These are phyloP conservation scores for Mionectes olivaceus DNA, from an alignment of 2,797 vertebrate genomes.

Conservation along the genomic window DNA sequence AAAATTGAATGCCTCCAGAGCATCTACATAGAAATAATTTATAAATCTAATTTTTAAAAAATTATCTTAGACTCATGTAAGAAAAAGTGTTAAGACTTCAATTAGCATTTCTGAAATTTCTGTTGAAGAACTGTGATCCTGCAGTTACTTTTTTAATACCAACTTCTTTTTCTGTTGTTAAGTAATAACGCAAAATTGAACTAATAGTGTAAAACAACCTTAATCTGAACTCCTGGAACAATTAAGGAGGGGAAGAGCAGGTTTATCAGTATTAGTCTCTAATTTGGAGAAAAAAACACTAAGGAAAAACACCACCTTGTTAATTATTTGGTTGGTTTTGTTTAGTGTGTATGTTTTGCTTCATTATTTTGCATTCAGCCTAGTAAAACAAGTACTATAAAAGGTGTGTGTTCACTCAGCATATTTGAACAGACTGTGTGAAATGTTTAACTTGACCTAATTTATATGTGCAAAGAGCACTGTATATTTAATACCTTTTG, in stretches of 20 bases:
- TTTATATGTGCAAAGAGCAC: constrained; percentile 19
- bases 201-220: neutral
- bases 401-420: constrained; percentile 15
- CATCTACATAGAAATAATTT: neutral
- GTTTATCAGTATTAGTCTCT: neutral
- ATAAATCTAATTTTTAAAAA: neutral
- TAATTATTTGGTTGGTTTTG: neutral
- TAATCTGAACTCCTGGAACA: neutral
- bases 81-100: neutral
- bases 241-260: neutral
- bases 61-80: neutral
- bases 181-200: neutral
- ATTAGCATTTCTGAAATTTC: neutral
- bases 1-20: neutral
- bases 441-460: constrained; percentile 21
- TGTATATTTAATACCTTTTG: constrained; percentile 24
- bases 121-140: neutral
- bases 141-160: neutral
- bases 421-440: constrained; percentile 29
- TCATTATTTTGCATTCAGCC: constrained; percentile 6
- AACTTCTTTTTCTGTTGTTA: neutral
- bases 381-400: neutral
- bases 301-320: neutral
- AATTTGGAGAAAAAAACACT: neutral
- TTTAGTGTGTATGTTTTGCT: neutral